These are phyloP conservation scores for Tigriopus californicus DNA, from an alignment of 2,888 invertebrate species.

Conservation along the genomic window DNA sequence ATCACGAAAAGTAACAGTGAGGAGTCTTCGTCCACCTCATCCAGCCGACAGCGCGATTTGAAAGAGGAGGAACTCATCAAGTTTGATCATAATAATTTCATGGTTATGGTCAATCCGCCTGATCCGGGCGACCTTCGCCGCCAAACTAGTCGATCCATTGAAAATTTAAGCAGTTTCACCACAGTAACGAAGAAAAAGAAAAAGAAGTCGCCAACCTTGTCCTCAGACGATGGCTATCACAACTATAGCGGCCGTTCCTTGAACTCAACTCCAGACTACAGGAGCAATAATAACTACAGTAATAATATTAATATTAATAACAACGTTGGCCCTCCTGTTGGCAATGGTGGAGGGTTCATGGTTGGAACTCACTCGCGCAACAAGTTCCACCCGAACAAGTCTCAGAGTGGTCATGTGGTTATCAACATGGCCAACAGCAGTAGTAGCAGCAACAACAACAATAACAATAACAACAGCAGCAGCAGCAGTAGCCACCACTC, in stretches of 20 bases:
- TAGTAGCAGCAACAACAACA: background rate
- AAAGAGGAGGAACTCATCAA: too few species aligned
- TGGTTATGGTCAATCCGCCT: too few species aligned
- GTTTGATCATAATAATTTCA: too few species aligned
- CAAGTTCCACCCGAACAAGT: background rate
- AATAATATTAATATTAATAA: background rate
- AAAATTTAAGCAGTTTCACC: constrained; percentile 4
- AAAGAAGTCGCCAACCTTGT: background rate
- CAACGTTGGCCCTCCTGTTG: background rate
- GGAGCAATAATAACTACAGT: background rate
- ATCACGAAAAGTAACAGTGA: background rate
- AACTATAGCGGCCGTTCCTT: background rate
- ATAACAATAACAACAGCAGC: background rate
- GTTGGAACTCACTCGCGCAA: background rate
- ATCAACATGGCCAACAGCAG: background rate
- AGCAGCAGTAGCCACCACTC: background rate
- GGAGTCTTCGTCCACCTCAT: too few species aligned
- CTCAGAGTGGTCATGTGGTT: background rate
- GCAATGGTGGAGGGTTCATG: background rate
- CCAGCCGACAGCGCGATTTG: too few species aligned
- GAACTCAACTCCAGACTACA: background rate
- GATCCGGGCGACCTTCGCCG: too few species aligned
- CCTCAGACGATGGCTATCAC: background rate
- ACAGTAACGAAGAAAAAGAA: constrained; percentile 1
- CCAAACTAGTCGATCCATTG: background rate